Evolutionary conservation across 2,888 invertebrate species (phyloP), one percentile per base, ranked within the genome.

Genomic region (Eulithis testata): DNA sequence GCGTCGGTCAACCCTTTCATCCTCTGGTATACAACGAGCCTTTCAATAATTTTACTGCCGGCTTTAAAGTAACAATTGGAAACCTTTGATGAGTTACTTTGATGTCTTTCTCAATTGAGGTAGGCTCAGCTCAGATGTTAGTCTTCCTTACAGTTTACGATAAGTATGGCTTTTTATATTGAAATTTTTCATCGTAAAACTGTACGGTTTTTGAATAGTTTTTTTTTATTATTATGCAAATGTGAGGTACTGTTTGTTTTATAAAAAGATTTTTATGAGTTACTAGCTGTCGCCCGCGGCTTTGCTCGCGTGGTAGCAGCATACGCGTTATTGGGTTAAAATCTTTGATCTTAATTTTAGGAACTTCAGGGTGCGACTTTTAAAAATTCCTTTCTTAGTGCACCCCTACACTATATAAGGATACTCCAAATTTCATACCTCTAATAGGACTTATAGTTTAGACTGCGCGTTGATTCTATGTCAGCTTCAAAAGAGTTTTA

Each of bases 11-110:
- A 50, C 50, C 63, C 60, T 67, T 63, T 63, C 57, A 60, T 63
- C 52, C 45, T 65, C 53, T 37, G 58, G 53, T 63, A 58, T 61
- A 63, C 60, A 63, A 52, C 45, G 11, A 31, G 37, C 50, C 63
- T 53, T 67, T 60, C 63, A 63, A 66, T 63, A 60, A 66, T 60
- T 67, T 63, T 54, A 66, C 61, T 50, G 54, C 57, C 40, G 8
- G 66, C 27, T 57, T 60, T 67, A 63, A 61, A 60, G 60, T 63
- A 67, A 67, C 67, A 67, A 67, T 67, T 60, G 63, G 66, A 63
- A 63, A 44, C 50, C 63, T 63, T 67, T 67, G 67, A 67, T 63
- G 67, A 67, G 67, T 63, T 60, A 63, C 67, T 67, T 67, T 67
- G 67, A 67, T 63, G 67, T 67, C 50, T 61, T 63, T 60, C 63